These are phyloP conservation scores for Nomada goodeniana DNA, from an alignment of 2,888 invertebrate species.

Conservation along the genomic window DNA sequence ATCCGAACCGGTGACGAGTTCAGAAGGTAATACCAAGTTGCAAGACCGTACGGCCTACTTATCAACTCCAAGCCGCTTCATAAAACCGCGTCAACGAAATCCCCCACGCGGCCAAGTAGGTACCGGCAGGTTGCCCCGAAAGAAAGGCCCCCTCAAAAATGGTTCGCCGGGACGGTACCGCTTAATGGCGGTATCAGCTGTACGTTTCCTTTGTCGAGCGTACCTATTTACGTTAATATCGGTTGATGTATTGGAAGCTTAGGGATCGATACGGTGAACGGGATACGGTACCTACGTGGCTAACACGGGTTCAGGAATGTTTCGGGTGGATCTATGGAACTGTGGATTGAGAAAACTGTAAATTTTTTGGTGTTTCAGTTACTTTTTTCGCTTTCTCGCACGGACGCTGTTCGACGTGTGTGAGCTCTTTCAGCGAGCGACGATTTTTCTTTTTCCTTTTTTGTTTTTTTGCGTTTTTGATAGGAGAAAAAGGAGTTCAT, in stretches of 20 bases:
- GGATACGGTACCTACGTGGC: too few relatives aligned
- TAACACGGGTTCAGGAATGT: too few relatives aligned
- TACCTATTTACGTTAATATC: neutral
- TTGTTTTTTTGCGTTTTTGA: too few relatives aligned
- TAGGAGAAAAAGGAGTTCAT: too few relatives aligned
- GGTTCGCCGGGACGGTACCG: neutral
- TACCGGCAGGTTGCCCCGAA: slow-evolving; percentile 31
- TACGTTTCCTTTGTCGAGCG: neutral
- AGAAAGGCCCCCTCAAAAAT: neutral
- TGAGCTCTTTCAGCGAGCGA: too few relatives aligned
- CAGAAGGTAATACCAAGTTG: slow-evolving; percentile 81
- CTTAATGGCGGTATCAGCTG: neutral
- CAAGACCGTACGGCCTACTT: slow-evolving; percentile 83
- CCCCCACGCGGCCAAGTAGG: slow-evolving; percentile 49
- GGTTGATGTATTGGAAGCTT: neutral
- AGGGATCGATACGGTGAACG: neutral
- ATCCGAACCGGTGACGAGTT: slow-evolving; percentile 78
- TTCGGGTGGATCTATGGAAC: too few relatives aligned
- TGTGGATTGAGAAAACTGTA: too few relatives aligned
- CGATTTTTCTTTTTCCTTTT: too few relatives aligned
- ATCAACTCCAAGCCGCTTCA: slow-evolving; percentile 76
- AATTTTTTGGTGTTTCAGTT: too few relatives aligned
- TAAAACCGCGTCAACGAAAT: slow-evolving; percentile 70
- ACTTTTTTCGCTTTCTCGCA: too few relatives aligned
- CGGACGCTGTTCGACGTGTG: too few relatives aligned